These are phyloP conservation scores for Hydrolagus colliei DNA, from an alignment of 2,797 vertebrate genomes.

Conservation along the genomic window DNA sequence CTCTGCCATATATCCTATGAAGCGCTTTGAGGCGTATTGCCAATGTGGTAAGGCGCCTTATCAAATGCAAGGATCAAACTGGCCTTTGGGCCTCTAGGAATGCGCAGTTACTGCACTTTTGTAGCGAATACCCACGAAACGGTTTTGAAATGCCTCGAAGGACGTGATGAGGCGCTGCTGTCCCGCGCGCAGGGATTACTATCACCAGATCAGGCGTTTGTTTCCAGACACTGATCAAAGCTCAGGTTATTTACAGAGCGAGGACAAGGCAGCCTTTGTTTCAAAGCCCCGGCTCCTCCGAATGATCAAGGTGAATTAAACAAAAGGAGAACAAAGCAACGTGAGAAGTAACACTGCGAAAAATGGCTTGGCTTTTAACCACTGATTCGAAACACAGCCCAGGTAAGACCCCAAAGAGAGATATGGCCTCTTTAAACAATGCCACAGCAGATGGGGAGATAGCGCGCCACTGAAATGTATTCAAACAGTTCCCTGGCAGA, in stretches of 20 bases:
- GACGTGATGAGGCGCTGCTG: no score
- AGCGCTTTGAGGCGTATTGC: no score
- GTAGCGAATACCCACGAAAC: no score
- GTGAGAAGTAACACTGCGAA: not conserved
- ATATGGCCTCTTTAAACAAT: slow-evolving; percentile 21
- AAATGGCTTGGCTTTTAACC: not conserved
- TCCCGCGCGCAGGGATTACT: no score
- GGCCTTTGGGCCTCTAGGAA: no score
- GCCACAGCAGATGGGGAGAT: not conserved
- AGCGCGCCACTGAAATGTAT: not conserved
- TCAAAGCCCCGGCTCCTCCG: not conserved
- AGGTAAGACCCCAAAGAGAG: not conserved
- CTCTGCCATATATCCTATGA: no score
- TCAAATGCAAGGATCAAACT: no score
- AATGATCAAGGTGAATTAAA: slow-evolving; percentile 24
- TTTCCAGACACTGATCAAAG: slow-evolving; percentile 4
- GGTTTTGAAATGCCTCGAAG: no score
- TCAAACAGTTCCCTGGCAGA: not conserved
- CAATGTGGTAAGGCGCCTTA: no score
- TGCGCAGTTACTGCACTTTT: no score
- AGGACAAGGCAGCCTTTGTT: slow-evolving; percentile 4
- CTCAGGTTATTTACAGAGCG: not conserved
- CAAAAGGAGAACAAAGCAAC: slow-evolving; percentile 1
- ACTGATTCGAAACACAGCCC: not conserved
- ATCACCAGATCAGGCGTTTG: not conserved